A percentile compares a stretch with the other conserved stretches of the same genome.
Evolutionary conservation across 1,140 invertebrate genomes (phyloP).

Genomic region (Heliconius himera): DNA sequence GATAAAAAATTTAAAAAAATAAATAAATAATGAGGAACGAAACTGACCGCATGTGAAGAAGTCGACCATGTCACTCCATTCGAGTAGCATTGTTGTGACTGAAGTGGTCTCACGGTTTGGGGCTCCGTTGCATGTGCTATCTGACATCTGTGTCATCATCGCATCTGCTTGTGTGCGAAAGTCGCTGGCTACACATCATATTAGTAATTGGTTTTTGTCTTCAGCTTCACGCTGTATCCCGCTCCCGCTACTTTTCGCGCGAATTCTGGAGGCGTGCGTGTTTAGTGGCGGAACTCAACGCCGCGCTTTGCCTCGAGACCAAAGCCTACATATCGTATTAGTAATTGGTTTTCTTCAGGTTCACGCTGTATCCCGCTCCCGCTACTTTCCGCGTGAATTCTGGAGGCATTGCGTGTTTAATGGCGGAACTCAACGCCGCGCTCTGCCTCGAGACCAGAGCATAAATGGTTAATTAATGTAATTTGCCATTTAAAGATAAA

Average conservation of each 20-base stretch:
- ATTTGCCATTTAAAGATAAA: background rate
- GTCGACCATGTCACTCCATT: constrained; percentile 73
- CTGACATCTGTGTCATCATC: constrained; percentile 49
- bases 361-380: no score
- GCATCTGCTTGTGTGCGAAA: constrained; percentile 48
- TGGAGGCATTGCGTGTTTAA: no score
- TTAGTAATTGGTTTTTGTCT: constrained; percentile 21
- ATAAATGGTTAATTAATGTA: background rate
- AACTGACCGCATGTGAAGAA: constrained; percentile 49
- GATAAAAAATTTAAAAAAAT: background rate
- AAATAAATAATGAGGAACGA: constrained; percentile 34
- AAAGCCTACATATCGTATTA: constrained; percentile 47
- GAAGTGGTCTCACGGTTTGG: constrained; percentile 63
- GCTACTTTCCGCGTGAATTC: no score
- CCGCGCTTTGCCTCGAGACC: no score
- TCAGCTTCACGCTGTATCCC: no score
- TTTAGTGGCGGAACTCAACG: no score
- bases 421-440: no score
- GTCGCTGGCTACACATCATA: constrained; percentile 42
- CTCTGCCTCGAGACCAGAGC: constrained; percentile 28
- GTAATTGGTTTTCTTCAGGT: constrained; percentile 13
- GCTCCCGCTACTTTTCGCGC: no score
- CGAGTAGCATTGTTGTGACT: constrained; percentile 75
- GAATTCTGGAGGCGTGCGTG: no score
- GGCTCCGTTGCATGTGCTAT: constrained; percentile 60